Evolutionary conservation across 1,140 invertebrate genomes (phyloP).

Genomic region (Rhagoletis pomonella): DNA sequence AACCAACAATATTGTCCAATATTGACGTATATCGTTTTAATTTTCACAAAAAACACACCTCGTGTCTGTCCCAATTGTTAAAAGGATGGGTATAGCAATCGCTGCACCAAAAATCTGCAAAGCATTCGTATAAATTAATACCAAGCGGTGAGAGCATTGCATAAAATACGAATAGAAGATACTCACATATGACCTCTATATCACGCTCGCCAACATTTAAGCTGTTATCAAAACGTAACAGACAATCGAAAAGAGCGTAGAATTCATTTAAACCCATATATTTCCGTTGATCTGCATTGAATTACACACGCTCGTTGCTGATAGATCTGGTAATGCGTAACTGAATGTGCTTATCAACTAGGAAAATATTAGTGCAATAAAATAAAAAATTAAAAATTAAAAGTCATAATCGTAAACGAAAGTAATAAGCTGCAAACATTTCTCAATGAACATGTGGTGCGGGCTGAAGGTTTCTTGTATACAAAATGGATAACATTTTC

Average conservation of each 20-base stretch:
- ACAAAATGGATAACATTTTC: neutral
- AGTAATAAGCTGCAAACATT: neutral
- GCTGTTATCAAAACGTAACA: conserved; percentile 30
- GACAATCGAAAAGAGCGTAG: neutral
- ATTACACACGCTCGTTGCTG: neutral
- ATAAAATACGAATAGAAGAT: conserved; percentile 1
- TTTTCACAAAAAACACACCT: neutral
- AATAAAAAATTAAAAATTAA: neutral
- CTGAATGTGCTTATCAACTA: neutral
- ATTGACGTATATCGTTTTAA: too few relatives aligned
- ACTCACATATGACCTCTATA: conserved; percentile 29
- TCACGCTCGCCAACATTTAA: neutral
- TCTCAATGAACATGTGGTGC: neutral
- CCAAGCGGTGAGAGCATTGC: neutral
- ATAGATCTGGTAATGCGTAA: too few relatives aligned
- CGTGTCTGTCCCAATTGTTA: neutral
- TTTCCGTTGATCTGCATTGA: too few relatives aligned
- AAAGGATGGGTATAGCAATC: neutral
- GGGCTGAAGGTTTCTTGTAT: neutral
- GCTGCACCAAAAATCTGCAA: conserved; percentile 30
- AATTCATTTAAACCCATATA: neutral
- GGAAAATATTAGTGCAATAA: neutral
- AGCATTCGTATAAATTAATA: neutral
- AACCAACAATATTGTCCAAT: neutral
- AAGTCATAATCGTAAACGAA: conserved; percentile 3